A percentile compares a stretch with the other conserved stretches of the same genome.
These are phyloP conservation scores for Paracentrotus lividus DNA, from an alignment of 53 echinoderm and acorn worm species.

Conservation along the genomic window DNA sequence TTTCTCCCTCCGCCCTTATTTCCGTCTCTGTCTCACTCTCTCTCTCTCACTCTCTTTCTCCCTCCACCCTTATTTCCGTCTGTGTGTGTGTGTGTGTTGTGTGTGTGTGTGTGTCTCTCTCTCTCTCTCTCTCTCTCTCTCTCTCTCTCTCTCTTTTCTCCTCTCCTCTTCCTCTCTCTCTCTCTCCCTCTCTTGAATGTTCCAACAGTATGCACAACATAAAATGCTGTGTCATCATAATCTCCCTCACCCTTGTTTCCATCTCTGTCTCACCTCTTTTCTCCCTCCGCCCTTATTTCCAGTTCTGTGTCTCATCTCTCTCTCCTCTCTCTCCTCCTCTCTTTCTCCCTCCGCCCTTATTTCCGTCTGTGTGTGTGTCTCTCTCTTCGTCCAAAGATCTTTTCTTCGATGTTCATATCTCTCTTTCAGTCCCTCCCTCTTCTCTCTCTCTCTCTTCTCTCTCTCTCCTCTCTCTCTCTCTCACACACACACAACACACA, in stretches of 20 bases:
- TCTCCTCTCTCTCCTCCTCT: background rate
- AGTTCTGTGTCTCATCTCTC: background rate
- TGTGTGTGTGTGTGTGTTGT: no score
- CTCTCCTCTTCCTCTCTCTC: background rate
- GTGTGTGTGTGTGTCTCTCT: background rate
- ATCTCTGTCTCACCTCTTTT: background rate
- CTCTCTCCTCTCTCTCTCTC: background rate
- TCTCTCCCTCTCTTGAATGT: background rate
- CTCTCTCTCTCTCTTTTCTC: background rate
- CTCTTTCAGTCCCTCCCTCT: conserved; percentile 9
- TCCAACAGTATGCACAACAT: no score
- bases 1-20: background rate
- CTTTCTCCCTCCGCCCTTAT: background rate
- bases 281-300: background rate
- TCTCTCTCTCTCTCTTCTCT: background rate
- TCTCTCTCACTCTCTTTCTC: background rate
- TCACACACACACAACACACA: no score
- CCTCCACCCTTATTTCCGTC: background rate
- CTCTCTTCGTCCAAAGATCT: background rate
- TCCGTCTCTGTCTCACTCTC: background rate
- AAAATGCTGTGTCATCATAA: no score
- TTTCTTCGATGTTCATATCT: background rate
- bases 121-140: background rate
- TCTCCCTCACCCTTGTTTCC: background rate
- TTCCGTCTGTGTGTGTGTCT: background rate